phyloP scores from a whole-genome alignment of 2,797 vertebrate species.

The Periparus ater region DNA sequence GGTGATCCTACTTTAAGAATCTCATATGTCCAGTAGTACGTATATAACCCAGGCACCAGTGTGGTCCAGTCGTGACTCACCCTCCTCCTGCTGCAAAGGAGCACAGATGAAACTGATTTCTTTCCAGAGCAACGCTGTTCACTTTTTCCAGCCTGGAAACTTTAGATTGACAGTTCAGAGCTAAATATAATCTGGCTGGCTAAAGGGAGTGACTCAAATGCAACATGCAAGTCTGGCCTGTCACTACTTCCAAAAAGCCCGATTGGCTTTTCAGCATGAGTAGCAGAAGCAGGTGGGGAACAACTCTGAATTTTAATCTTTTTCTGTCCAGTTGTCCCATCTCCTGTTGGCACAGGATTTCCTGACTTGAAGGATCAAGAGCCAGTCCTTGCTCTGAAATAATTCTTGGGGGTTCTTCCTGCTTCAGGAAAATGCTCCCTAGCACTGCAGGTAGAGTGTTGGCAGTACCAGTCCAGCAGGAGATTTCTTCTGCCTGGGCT shows the following conservation, averaged over 20 bases:
- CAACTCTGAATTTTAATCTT: conserved; percentile 40
- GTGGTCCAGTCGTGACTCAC: neutral
- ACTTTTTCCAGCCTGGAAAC: conserved; percentile 72
- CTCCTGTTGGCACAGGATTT: neutral
- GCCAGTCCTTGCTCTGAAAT: neutral
- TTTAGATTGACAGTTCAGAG: conserved; percentile 52
- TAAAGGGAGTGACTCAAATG: conserved; percentile 65
- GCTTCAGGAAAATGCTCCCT: neutral
- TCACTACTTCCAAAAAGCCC: conserved; percentile 19
- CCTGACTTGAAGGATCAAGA: conserved; percentile 2
- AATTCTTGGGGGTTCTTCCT: neutral
- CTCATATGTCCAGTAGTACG: accelerated
- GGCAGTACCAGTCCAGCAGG: neutral
- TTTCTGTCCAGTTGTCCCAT: neutral
- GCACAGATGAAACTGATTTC: conserved; percentile 18
- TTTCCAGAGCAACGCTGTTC: conserved; percentile 40
- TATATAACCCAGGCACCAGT: neutral
- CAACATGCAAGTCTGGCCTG: conserved; percentile 54
- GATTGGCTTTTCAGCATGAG: conserved; percentile 40
- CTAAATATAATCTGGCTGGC: conserved; percentile 80
- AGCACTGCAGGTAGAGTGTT: neutral
- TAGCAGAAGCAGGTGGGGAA: conserved; percentile 72
- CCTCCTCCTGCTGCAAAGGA: neutral
- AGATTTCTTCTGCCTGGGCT: neutral
- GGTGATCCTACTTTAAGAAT: neutral